These are phyloP conservation scores for Schlechtendalia chinensis DNA, from an alignment of 1,140 invertebrate species.

Conservation along the genomic window DNA sequence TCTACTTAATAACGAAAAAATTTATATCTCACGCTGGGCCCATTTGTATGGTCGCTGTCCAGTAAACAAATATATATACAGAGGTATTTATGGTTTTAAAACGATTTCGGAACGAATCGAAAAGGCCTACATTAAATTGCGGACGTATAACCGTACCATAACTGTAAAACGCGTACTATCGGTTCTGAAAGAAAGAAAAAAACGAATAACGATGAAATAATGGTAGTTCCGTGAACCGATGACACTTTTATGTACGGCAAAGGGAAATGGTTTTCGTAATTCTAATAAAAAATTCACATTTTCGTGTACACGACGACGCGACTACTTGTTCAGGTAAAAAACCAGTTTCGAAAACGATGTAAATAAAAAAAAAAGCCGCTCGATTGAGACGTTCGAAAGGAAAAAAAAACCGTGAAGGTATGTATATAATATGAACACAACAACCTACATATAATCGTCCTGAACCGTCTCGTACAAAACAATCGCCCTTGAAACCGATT, in stretches of 20 bases:
- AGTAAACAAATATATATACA: too few species aligned
- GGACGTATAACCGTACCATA: too few species aligned
- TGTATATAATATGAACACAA: neutral
- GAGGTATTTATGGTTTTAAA: too few species aligned
- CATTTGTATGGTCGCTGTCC: too few species aligned
- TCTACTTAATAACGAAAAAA: too few species aligned
- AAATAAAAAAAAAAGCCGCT: constrained; percentile 34
- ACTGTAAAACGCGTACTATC: too few species aligned
- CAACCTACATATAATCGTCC: constrained; percentile 26
- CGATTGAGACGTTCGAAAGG: constrained; percentile 18
- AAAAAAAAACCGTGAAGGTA: neutral
- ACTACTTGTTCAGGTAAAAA: neutral
- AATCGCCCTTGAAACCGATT: constrained; percentile 35
- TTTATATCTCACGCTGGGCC: too few species aligned
- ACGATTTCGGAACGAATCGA: too few species aligned
- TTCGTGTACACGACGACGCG: neutral
- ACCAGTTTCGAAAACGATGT: constrained; percentile 40
- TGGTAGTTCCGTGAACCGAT: constrained; percentile 26
- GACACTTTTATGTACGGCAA: constrained; percentile 3
- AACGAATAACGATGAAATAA: neutral
- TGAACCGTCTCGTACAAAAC: constrained; percentile 6
- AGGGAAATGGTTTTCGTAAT: constrained; percentile 26
- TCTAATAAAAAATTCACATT: constrained; percentile 42
- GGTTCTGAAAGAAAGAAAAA: too few species aligned
- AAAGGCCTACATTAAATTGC: too few species aligned